phyloP scores from a whole-genome alignment of 2,888 invertebrate genomes.

The Drosophila greeni region DNA sequence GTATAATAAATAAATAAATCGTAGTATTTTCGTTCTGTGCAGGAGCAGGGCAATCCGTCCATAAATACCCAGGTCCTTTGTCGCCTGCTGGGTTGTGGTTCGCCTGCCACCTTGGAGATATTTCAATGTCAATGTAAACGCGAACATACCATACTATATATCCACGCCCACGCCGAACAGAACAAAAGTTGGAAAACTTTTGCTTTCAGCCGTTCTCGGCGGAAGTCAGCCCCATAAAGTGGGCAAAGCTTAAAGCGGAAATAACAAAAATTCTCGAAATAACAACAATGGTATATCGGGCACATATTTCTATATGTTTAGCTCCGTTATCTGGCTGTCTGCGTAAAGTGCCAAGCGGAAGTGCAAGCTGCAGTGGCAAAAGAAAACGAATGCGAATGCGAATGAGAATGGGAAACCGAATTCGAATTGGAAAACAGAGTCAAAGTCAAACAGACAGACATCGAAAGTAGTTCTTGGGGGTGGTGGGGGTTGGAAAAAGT shows the following conservation, averaged over 20 bases:
- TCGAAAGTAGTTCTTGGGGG: conserved; percentile 33
- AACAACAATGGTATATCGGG: conserved; percentile 47
- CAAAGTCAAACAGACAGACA: conserved; percentile 47
- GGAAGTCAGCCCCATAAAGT: conserved; percentile 62
- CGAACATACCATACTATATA: background rate
- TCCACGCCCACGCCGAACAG: conserved; percentile 14
- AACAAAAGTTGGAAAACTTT: conserved; percentile 51
- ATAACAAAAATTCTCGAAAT: conserved; percentile 57
- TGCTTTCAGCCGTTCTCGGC: conserved; percentile 50
- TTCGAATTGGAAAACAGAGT: conserved; percentile 35
- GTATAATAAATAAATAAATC: background rate
- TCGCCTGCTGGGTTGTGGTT: conserved; percentile 28
- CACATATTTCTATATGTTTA: conserved; percentile 37
- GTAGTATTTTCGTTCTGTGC: background rate
- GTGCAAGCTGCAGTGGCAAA: conserved; percentile 60
- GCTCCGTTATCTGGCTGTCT: conserved; percentile 38
- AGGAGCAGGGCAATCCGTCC: background rate
- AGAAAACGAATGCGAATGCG: conserved; percentile 19
- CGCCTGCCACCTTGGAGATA: conserved; percentile 31
- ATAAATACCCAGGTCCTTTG: conserved; percentile 21
- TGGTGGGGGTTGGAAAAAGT: conserved; percentile 29
- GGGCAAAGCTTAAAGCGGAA: conserved; percentile 57
- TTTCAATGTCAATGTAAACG: conserved; percentile 55
- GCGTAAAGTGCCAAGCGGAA: conserved; percentile 47
- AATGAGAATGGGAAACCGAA: conserved; percentile 9